These are phyloP conservation scores for Harpagifer antarcticus DNA, from an alignment of 2,797 vertebrate genomes.

Conservation along the genomic window DNA sequence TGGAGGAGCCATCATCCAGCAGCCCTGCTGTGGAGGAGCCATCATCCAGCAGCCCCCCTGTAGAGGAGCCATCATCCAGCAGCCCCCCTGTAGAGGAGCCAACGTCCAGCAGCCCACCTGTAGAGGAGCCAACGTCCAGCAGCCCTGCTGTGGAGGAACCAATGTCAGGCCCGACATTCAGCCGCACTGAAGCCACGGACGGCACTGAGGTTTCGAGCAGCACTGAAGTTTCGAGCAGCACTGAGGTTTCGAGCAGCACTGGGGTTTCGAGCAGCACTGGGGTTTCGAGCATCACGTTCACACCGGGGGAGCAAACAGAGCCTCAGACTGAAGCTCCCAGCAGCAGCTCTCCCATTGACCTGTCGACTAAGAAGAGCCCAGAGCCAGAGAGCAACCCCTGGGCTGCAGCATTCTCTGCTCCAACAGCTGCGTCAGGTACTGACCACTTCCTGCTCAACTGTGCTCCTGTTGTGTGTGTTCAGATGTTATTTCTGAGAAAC, in stretches of 20 bases:
- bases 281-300: not conserved
- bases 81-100: too few species aligned
- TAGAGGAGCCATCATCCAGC: too few species aligned
- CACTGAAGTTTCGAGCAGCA: not conserved
- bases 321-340: slow-evolving; percentile 41
- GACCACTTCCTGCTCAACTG: not conserved
- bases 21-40: too few species aligned
- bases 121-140: too few species aligned
- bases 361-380: slow-evolving; percentile 89
- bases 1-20: too few species aligned
- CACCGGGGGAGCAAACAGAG: slow-evolving; percentile 30
- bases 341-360: slow-evolving; percentile 88
- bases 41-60: too few species aligned
- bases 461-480: not conserved
- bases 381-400: slow-evolving; percentile 70
- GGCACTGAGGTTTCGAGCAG: not conserved
- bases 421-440: slow-evolving; percentile 56
- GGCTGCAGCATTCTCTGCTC: slow-evolving; percentile 24
- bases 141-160: not conserved
- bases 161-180: not conserved
- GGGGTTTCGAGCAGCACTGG: slow-evolving; percentile 33
- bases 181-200: slow-evolving; percentile 8
- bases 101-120: too few species aligned
- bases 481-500: too few species aligned
- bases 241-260: not conserved